Evolutionary conservation across 2,888 invertebrate genomes (phyloP).

Genomic region (Cacoxenus indagator): DNA sequence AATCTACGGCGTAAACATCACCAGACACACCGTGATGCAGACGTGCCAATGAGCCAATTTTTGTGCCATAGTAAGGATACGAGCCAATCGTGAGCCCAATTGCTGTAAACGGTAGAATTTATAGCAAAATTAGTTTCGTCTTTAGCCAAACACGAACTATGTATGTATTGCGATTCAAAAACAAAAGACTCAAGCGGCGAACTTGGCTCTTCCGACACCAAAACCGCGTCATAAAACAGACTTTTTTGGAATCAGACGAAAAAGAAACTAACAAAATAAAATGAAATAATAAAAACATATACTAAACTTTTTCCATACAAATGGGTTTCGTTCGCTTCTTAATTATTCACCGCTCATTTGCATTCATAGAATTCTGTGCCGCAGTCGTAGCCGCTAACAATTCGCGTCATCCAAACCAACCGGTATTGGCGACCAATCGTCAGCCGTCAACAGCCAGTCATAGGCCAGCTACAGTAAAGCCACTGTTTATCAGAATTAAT

Average conservation of each 20-base stretch:
- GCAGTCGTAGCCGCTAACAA: constrained; percentile 6
- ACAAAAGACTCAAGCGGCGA: constrained; percentile 64
- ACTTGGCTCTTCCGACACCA: constrained; percentile 41
- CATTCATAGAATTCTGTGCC: constrained; percentile 33
- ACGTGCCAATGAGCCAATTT: constrained; percentile 82
- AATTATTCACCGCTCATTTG: constrained; percentile 45
- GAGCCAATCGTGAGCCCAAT: constrained; percentile 56
- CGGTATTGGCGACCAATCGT: constrained; percentile 16
- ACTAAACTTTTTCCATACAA: not conserved
- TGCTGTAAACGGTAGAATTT: constrained; percentile 41
- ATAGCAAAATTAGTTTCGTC: not conserved
- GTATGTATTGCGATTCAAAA: constrained; percentile 31
- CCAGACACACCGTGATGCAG: constrained; percentile 89
- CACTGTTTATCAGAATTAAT: not conserved
- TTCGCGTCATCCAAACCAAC: constrained; percentile 37
- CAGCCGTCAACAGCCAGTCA: too few species aligned
- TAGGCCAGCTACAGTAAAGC: too few species aligned
- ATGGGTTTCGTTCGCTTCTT: constrained; percentile 39
- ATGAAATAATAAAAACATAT: constrained; percentile 41
- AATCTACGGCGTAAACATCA: constrained; percentile 89
- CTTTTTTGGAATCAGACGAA: constrained; percentile 21
- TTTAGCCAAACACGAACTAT: not conserved
- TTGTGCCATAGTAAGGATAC: constrained; percentile 81
- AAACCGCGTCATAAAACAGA: not conserved
- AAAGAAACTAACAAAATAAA: constrained; percentile 35